Conservation (phyloP, 1,140 invertebrate genomes). For the Drosophila erecta region DNA sequence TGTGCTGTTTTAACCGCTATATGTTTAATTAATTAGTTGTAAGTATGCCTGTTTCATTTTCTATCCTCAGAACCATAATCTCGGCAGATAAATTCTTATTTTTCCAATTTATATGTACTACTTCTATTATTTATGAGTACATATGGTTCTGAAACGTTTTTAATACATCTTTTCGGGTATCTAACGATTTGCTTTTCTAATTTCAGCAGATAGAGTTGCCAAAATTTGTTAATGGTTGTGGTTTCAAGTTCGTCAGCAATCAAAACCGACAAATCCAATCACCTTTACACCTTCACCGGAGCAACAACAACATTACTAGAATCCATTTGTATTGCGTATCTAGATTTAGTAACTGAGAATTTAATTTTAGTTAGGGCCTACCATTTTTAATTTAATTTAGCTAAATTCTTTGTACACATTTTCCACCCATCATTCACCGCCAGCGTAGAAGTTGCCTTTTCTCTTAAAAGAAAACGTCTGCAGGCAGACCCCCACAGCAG, state of each 20-base stretch:
- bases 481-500: slow-evolving; percentile 72
- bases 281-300: slow-evolving; percentile 13
- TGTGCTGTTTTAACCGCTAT: slow-evolving; percentile 70
- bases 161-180: not conserved
- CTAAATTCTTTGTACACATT: slow-evolving; percentile 73
- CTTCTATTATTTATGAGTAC: not conserved
- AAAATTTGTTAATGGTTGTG: slow-evolving; percentile 80
- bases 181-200: not conserved
- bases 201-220: slow-evolving; percentile 74
- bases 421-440: slow-evolving; percentile 19
- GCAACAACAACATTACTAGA: slow-evolving; percentile 22
- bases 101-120: too few relatives aligned
- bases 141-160: not conserved
- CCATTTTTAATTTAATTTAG: slow-evolving; percentile 72
- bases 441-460: slow-evolving; percentile 65
- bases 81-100: too few relatives aligned
- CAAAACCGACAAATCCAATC: slow-evolving; percentile 20
- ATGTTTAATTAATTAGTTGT: slow-evolving; percentile 78
- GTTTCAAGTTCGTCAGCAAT: slow-evolving; percentile 63
- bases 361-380: slow-evolving; percentile 54
- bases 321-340: slow-evolving; percentile 53
- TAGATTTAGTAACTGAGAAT: slow-evolving; percentile 40
- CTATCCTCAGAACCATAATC: too few relatives aligned
- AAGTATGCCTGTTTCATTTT: slow-evolving; percentile 25
- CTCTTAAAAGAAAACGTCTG: slow-evolving; percentile 65